A percentile compares a stretch with the other conserved stretches of the same genome.
Conservation (phyloP, 2,888 invertebrate genomes). For the Drosophila demipolita region DNA sequence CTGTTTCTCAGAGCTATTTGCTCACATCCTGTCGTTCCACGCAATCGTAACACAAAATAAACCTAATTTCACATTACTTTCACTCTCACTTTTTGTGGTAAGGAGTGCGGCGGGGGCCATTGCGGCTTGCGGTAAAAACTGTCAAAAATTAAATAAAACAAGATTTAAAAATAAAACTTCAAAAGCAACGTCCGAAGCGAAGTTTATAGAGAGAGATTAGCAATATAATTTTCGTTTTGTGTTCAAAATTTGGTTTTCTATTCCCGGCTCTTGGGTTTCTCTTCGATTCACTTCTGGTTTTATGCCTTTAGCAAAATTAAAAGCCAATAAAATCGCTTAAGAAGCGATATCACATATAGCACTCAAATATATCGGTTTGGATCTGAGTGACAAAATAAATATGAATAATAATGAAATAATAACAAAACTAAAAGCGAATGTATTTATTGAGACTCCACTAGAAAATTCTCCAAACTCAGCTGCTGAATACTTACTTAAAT, state of each 20-base stretch:
- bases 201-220: conserved; percentile 58
- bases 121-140: conserved; percentile 19
- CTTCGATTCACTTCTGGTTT: conserved; percentile 12
- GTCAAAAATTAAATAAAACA: conserved; percentile 7
- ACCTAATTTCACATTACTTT: conserved; percentile 79
- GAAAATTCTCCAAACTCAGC: background rate
- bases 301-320: conserved; percentile 65
- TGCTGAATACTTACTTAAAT: background rate
- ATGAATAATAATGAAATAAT: background rate
- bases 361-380: conserved; percentile 3
- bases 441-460: background rate
- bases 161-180: conserved; percentile 51
- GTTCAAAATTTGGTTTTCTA: conserved; percentile 40
- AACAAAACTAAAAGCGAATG: background rate
- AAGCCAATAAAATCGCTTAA: conserved; percentile 76
- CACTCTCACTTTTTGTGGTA: conserved; percentile 63
- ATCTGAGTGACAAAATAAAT: conserved; percentile 37
- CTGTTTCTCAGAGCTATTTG: conserved; percentile 28
- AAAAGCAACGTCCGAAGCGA: conserved; percentile 69
- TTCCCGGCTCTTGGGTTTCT: background rate
- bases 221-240: conserved; percentile 72
- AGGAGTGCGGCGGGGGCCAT: background rate
- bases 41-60: conserved; percentile 70
- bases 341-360: conserved; percentile 40
- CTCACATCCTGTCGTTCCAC: conserved; percentile 43